phyloP scores from a whole-genome alignment of 2,797 vertebrate species.

The Tinamus major region DNA sequence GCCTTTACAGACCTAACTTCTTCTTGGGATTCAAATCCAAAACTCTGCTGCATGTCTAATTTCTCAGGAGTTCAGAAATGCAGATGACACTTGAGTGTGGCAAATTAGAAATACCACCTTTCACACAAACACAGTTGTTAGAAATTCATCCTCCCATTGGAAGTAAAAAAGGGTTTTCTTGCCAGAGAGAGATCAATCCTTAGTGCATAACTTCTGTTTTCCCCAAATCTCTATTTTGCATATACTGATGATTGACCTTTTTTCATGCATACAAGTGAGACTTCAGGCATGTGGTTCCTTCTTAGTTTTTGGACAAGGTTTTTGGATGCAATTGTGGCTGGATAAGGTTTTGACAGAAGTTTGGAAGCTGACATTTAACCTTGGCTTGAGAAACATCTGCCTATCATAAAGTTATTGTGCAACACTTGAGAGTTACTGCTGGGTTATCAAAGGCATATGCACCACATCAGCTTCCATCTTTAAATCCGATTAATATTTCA shows the following conservation, averaged over 20 bases:
- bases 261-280: not conserved
- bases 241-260: not conserved
- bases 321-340: not conserved
- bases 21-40: not conserved
- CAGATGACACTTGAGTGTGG: rapidly evolving
- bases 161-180: not conserved
- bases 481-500: not conserved
- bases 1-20: rapidly evolving
- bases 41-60: not conserved
- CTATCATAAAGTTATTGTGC: not conserved
- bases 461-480: rapidly evolving
- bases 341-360: not conserved
- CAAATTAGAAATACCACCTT: not conserved
- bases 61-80: not conserved
- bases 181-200: not conserved
- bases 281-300: not conserved
- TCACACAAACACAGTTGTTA: not conserved
- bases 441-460: not conserved
- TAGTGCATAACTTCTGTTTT: not conserved
- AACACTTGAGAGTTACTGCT: not conserved
- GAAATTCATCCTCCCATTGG: not conserved
- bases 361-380: not conserved
- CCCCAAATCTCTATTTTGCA: not conserved
- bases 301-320: not conserved
- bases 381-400: not conserved